Base-by-base conservation (phyloP, 1,140 invertebrate species). In the Laupala kohalensis region DNA sequence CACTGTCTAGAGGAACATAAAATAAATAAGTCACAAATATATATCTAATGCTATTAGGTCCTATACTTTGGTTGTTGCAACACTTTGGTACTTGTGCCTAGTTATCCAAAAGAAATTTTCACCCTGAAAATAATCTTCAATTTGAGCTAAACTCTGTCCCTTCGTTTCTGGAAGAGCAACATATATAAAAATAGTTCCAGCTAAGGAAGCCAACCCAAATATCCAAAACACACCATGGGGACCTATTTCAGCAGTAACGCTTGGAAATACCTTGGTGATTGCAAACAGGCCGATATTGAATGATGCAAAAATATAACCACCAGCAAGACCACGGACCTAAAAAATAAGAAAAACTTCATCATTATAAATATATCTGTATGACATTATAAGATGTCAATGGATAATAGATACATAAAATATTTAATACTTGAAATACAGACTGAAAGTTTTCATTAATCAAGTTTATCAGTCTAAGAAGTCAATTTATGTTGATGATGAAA, bases 111-210 rank as follows among this genome's bases (percentile, higher is more conserved):
- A 74, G 74, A 88, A 80, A 74, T 88, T 89, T 19, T 84, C 78
- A 73, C 86, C 86, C 75, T 87, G 82, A 77, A 90, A 91, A 77
- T 91, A 90, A 78, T 90, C 87, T 80, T 91, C 89, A 72, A 94
- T 92, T 82, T 95, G 88, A 72, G 90, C 85, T 70, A 94, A 80
- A 3, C 84, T 88, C 73, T 87, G 86, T 19, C 90, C 89, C 78
- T 92, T 94, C 0, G 92, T 94, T 83, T 95, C 93, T 24, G 92
- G 93, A 29, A 95, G 80, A 68, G 90, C 81, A 0, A 92, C 80
- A 74, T 85, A 91, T 71, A 91, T 80, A 53, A 93, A 87, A 1
- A 91, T 66, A 9, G 88, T 85, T 5, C 88, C 82, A 53, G 83
- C 25, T 25, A 81, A 73, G 5, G 83, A 80, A 67, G 84, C 84